phyloP scores from a whole-genome alignment of 35 echinoderm and acorn worm genomes.

The Heliocidaris erythrogramma region DNA sequence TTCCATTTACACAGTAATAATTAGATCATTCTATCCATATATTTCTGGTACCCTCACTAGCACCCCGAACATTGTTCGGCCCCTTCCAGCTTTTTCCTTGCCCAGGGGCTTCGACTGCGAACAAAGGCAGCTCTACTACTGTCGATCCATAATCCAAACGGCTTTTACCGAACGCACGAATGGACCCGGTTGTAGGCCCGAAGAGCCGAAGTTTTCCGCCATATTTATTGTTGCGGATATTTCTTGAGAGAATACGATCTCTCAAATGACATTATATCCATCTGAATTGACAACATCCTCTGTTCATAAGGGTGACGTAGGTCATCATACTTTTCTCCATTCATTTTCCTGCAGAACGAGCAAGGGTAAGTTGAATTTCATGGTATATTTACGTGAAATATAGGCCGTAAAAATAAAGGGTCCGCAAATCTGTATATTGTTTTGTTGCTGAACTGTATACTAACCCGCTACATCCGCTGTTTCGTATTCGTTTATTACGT shows the following conservation, averaged over 20 bases:
- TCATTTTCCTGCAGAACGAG: conserved; percentile 49
- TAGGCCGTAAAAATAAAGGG: background rate
- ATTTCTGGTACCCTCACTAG: background rate
- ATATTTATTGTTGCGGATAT: conserved; percentile 26
- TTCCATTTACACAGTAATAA: background rate
- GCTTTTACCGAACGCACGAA: conserved; percentile 26
- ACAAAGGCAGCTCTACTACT: background rate
- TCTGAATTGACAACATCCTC: conserved; percentile 26
- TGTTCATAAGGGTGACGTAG: conserved; percentile 20
- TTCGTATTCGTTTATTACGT: background rate
- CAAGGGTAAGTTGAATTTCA: conserved; percentile 9
- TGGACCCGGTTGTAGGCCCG: background rate
- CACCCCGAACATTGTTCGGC: background rate
- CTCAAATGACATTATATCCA: conserved; percentile 49
- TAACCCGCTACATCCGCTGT: background rate
- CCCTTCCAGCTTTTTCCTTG: background rate
- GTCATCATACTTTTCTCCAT: conserved; percentile 50
- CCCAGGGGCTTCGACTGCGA: background rate
- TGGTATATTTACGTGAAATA: background rate
- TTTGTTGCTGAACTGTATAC: background rate
- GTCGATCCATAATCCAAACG: background rate
- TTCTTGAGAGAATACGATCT: conserved; percentile 40
- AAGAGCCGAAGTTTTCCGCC: conserved; percentile 20
- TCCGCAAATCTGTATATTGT: background rate
- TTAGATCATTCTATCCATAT: background rate